Evolutionary conservation across 2,888 invertebrate genomes (phyloP).

Genomic region (Thysanoteuthis rhombus): DNA sequence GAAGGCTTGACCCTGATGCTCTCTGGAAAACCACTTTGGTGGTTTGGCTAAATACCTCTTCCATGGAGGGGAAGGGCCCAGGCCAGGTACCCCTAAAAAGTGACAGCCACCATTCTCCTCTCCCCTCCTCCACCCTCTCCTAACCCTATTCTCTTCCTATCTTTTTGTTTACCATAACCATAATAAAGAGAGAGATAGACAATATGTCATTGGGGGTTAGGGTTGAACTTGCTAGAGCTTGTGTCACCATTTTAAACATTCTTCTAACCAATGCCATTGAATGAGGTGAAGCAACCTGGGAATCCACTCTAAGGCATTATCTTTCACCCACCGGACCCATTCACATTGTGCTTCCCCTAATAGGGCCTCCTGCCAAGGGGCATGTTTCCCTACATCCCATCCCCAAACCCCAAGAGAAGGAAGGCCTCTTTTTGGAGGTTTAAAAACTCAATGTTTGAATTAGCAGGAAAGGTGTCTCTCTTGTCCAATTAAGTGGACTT

Average conservation of each 20-base stretch:
- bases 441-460: too few relatives aligned
- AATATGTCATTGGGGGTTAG: neutral
- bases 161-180: neutral
- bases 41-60: neutral
- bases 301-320: neutral
- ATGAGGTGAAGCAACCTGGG: neutral
- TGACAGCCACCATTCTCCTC: neutral
- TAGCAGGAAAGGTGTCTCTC: too few relatives aligned
- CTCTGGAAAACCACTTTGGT: slow-evolving; percentile 12
- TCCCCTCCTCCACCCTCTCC: neutral
- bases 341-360: neutral
- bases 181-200: neutral
- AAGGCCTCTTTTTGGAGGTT: neutral
- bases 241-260: slow-evolving; percentile 12
- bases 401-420: neutral
- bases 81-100: neutral
- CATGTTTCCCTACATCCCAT: neutral
- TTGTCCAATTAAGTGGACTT: too few relatives aligned
- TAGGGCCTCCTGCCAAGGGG: neutral
- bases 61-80: neutral
- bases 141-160: neutral
- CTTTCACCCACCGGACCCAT: neutral
- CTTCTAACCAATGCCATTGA: neutral
- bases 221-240: neutral
- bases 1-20: neutral